Evolutionary conservation across 2,888 invertebrate species (phyloP).

Genomic region (Anaspis maculata): DNA sequence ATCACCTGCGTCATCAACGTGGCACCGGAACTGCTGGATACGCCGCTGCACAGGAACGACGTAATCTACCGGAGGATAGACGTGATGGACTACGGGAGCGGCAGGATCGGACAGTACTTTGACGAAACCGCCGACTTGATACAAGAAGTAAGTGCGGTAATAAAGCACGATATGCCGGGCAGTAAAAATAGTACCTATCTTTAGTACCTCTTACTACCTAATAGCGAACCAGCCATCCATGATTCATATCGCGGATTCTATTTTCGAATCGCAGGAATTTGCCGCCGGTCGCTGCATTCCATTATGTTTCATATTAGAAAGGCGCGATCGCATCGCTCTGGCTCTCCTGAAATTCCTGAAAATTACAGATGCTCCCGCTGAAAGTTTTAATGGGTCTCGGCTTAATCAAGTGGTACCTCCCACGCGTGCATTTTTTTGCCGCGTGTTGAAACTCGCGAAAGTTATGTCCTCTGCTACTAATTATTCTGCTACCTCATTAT

Average conservation of each 20-base stretch:
- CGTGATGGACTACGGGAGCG: constrained; percentile 64
- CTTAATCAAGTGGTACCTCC: background rate
- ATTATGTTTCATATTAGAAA: too few species aligned
- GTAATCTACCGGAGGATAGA: constrained; percentile 58
- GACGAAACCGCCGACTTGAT: constrained; percentile 72
- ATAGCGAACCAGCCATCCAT: too few species aligned
- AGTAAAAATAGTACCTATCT: too few species aligned
- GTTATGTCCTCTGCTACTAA: too few species aligned
- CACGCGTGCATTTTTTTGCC: too few species aligned
- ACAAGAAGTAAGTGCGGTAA: constrained; percentile 53
- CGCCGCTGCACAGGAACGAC: constrained; percentile 47
- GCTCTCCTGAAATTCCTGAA: too few species aligned
- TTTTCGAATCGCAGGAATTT: constrained; percentile 6
- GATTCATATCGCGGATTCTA: constrained; percentile 6
- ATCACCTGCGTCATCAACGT: constrained; percentile 75
- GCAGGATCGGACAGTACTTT: constrained; percentile 65
- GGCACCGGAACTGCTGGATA: constrained; percentile 73
- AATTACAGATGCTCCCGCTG: too few species aligned
- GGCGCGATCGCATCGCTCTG: too few species aligned
- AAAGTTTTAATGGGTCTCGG: background rate
- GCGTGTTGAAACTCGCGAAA: too few species aligned
- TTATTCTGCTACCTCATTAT: too few species aligned
- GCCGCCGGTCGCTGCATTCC: constrained; percentile 1
- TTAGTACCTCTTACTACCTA: too few species aligned
- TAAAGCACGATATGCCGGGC: too few species aligned